Conservation (phyloP, 2,113 vertebrate species). For the Paedocypris sp. region DNA sequence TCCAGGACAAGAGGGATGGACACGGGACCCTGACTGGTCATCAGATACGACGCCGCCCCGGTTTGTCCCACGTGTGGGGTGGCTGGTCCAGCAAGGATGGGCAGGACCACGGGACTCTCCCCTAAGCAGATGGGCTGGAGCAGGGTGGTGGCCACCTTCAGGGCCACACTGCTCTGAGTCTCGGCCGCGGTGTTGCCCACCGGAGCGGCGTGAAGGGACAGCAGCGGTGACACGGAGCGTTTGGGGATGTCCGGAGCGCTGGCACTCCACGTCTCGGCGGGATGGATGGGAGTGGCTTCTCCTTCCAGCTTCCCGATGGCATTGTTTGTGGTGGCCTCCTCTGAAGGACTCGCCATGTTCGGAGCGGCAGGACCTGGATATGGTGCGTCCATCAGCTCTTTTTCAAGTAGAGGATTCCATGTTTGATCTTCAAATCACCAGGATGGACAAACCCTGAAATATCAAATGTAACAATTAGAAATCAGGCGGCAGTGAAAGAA, state of each 20-base stretch:
- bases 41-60: slow-evolving; percentile 73
- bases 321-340: slow-evolving; percentile 43
- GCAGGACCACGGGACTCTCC: slow-evolving; percentile 83
- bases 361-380: slow-evolving; percentile 67
- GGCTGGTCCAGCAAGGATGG: slow-evolving; percentile 77
- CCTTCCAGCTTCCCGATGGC: slow-evolving; percentile 71
- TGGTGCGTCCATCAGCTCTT: slow-evolving; percentile 65
- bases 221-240: slow-evolving; percentile 65
- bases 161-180: slow-evolving; percentile 71
- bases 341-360: slow-evolving; percentile 64
- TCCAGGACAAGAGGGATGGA: slow-evolving; percentile 86
- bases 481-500: too few species aligned
- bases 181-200: slow-evolving; percentile 67
- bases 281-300: slow-evolving; percentile 62
- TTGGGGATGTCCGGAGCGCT: slow-evolving; percentile 71
- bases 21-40: slow-evolving; percentile 80
- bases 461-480: slow-evolving; percentile 12
- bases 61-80: slow-evolving; percentile 69
- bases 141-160: slow-evolving; percentile 84
- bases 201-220: slow-evolving; percentile 64
- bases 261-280: slow-evolving; percentile 72
- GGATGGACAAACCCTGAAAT: slow-evolving; percentile 54
- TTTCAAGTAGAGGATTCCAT: slow-evolving; percentile 35
- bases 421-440: slow-evolving; percentile 29
- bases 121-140: slow-evolving; percentile 92